These are phyloP conservation scores for Lamprologus lemairii DNA, from an alignment of 2,113 vertebrate species.

Conservation along the genomic window DNA sequence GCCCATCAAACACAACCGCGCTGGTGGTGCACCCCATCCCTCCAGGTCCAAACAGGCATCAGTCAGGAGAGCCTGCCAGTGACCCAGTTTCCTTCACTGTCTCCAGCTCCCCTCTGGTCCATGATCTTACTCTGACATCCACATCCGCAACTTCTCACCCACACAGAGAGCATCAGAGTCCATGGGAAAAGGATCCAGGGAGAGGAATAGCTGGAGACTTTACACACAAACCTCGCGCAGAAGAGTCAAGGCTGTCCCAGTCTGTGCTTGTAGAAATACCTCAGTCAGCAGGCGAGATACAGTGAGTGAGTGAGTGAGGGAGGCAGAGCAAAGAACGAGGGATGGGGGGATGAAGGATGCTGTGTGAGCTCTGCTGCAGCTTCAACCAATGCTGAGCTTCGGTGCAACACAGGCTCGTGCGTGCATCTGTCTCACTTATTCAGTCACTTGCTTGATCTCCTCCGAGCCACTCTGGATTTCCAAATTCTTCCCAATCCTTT, in stretches of 20 bases:
- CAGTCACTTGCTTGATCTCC: neutral
- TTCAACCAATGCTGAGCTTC: constrained; percentile 47
- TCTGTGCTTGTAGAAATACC: constrained; percentile 34
- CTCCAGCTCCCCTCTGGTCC: constrained; percentile 24
- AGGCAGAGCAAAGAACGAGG: constrained; percentile 32
- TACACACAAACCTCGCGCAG: neutral
- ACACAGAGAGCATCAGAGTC: neutral
- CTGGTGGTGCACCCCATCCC: constrained; percentile 96
- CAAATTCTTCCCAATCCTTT: neutral
- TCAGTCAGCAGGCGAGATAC: constrained; percentile 46
- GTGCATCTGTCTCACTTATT: constrained; percentile 61
- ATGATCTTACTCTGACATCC: constrained; percentile 24
- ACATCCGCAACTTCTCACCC: constrained; percentile 11
- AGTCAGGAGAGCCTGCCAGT: constrained; percentile 53
- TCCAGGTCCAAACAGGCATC: constrained; percentile 68
- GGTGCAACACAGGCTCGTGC: constrained; percentile 63
- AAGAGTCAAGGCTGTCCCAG: constrained; percentile 9
- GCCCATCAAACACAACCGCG: constrained; percentile 85
- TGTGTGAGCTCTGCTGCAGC: constrained; percentile 73
- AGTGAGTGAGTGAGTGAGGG: constrained; percentile 31
- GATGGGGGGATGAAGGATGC: constrained; percentile 58
- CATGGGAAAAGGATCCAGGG: constrained; percentile 5
- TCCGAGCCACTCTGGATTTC: constrained; percentile 33
- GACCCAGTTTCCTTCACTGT: constrained; percentile 43
- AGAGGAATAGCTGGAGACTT: neutral